These are phyloP conservation scores for Drosophila planitibia DNA, from an alignment of 2,888 invertebrate species.

Conservation along the genomic window DNA sequence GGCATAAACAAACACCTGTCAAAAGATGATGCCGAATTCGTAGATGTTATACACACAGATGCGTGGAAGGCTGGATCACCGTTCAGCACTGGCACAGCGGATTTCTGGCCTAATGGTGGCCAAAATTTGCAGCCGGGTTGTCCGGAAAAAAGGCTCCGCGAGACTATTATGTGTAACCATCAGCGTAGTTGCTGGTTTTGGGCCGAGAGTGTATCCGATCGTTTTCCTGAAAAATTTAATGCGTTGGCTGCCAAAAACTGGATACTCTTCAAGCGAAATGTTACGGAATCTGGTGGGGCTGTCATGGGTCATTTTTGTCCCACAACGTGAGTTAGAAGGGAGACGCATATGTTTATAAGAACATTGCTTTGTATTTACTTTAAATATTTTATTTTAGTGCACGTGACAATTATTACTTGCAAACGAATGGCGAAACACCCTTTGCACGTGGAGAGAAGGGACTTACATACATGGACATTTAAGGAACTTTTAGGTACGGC, in stretches of 20 bases:
- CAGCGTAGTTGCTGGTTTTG: conserved; percentile 88
- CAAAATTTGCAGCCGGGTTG: conserved; percentile 86
- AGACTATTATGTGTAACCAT: conserved; percentile 86
- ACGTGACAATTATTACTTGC: conserved; percentile 83
- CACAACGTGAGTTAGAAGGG: conserved; percentile 65
- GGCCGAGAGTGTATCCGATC: conserved; percentile 86
- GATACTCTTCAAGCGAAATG: conserved; percentile 86
- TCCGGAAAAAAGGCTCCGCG: no score
- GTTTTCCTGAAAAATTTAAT: conserved; percentile 85
- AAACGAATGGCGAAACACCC: conserved; percentile 83
- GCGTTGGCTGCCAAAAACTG: conserved; percentile 87
- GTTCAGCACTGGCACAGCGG: conserved; percentile 87
- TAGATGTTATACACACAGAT: conserved; percentile 90
- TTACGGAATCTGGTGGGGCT: conserved; percentile 47
- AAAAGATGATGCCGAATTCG: conserved; percentile 87
- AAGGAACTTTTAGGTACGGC: conserved; percentile 66
- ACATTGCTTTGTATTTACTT: conserved; percentile 1
- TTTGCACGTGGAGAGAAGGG: conserved; percentile 82
- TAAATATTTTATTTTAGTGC: conserved; percentile 62
- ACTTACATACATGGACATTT: conserved; percentile 53
- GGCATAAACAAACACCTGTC: conserved; percentile 84
- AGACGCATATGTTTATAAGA: not conserved
- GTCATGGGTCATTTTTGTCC: conserved; percentile 84
- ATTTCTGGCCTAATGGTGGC: conserved; percentile 89
- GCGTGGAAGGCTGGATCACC: conserved; percentile 87